phyloP scores from a whole-genome alignment of 2,888 invertebrate genomes.

The Himalopsyche anomala region DNA sequence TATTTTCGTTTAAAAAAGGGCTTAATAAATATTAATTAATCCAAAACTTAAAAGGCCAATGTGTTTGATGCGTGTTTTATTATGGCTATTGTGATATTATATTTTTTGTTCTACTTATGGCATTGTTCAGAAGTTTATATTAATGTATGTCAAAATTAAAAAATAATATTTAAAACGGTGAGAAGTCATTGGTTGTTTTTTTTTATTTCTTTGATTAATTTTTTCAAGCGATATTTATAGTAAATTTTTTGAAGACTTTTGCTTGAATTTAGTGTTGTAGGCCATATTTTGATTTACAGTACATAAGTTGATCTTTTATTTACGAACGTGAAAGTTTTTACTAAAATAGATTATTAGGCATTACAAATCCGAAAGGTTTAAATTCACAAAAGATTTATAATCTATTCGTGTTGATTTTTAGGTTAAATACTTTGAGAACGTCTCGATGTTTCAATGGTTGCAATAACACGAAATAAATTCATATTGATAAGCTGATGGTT shows the following conservation, averaged over 20 bases:
- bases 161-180: neutral
- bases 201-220: neutral
- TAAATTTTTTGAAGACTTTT: too few species aligned
- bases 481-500: too few species aligned
- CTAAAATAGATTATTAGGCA: neutral
- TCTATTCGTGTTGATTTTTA: too few species aligned
- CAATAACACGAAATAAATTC: neutral
- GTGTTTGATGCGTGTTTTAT: neutral
- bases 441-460: neutral
- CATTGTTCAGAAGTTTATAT: neutral
- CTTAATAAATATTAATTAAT: too few species aligned
- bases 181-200: neutral
- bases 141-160: neutral
- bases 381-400: neutral
- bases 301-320: too few species aligned
- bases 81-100: neutral
- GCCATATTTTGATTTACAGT: too few species aligned
- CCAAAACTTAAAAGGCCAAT: neutral
- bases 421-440: neutral
- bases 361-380: neutral
- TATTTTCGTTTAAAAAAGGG: too few species aligned
- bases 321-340: too few species aligned
- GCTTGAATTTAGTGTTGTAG: too few species aligned
- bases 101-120: neutral
- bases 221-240: too few species aligned